Conservation (phyloP, 2,888 invertebrate genomes). For the Hesperia comma region DNA sequence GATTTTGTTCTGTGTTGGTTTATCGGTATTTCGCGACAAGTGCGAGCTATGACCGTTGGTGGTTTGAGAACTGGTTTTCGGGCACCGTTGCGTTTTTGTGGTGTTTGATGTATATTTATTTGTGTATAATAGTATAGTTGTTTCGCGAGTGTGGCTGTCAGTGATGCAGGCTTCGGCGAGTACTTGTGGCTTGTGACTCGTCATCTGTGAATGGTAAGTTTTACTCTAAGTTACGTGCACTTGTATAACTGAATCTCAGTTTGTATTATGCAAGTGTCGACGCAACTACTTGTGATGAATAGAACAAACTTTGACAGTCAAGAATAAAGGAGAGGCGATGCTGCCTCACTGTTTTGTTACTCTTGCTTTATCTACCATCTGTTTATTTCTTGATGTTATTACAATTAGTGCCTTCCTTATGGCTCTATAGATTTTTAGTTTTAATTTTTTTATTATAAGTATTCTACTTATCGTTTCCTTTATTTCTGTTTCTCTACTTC, state of each 20-base stretch:
- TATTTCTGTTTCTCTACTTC: too few relatives aligned
- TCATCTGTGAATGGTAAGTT: slow-evolving; percentile 46
- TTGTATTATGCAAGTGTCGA: slow-evolving; percentile 44
- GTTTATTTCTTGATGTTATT: too few relatives aligned
- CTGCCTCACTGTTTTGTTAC: slow-evolving; percentile 8
- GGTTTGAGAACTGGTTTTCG: slow-evolving; percentile 69
- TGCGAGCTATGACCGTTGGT: slow-evolving; percentile 62
- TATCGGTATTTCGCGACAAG: slow-evolving; percentile 69
- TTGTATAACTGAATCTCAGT: slow-evolving; percentile 34
- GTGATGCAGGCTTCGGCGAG: slow-evolving; percentile 61
- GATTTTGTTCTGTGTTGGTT: slow-evolving; percentile 62
- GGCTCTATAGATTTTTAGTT: too few relatives aligned
- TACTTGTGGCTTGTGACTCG: slow-evolving; percentile 33
- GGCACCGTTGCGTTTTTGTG: slow-evolving; percentile 75
- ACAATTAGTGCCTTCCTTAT: too few relatives aligned
- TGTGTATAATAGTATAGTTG: slow-evolving; percentile 57
- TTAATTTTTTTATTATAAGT: too few relatives aligned
- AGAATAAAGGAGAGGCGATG: slow-evolving; percentile 5
- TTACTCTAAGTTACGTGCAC: slow-evolving; percentile 39
- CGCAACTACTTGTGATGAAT: slow-evolving; percentile 18
- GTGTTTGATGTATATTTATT: slow-evolving; percentile 61
- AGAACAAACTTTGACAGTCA: slow-evolving; percentile 20
- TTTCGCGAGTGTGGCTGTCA: slow-evolving; percentile 64
- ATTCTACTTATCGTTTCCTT: too few relatives aligned
- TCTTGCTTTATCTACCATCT: too few relatives aligned